A percentile compares a stretch with the other conserved stretches of the same genome.
phyloP scores from a whole-genome alignment of 2,113 vertebrate species.

The Plotosus lineatus region DNA sequence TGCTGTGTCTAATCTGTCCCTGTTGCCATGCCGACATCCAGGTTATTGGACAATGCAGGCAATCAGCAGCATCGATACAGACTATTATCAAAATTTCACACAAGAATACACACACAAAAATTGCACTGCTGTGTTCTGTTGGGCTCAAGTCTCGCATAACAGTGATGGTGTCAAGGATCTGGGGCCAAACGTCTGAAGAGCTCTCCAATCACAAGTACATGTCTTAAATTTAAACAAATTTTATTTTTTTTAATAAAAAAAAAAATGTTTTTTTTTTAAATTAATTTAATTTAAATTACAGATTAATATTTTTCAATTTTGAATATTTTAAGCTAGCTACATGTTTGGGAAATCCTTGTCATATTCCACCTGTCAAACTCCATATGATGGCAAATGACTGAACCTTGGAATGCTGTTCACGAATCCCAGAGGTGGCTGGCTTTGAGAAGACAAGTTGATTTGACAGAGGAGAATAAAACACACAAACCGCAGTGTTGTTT shows the following conservation, averaged over 20 bases:
- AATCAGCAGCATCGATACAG: conserved; percentile 33
- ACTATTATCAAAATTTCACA: conserved; percentile 38
- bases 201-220: background rate
- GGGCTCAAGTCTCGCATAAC: conserved; percentile 26
- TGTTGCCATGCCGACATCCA: conserved; percentile 27
- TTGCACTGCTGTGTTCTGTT: background rate
- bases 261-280: too few relatives aligned
- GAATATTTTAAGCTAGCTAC: conserved; percentile 3
- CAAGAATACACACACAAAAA: conserved; percentile 1
- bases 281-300: conserved; percentile 13
- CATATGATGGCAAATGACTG: background rate
- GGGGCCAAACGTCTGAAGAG: conserved; percentile 1
- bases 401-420: background rate
- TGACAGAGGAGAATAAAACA: conserved; percentile 31
- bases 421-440: conserved; percentile 32
- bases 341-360: conserved; percentile 3
- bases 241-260: too few relatives aligned
- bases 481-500: conserved; percentile 17
- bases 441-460: conserved; percentile 10
- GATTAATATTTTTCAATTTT: conserved; percentile 16
- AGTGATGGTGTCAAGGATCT: conserved; percentile 26
- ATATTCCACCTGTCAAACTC: background rate
- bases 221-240: too few relatives aligned
- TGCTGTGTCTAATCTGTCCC: conserved; percentile 31
- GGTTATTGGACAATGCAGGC: conserved; percentile 40